A percentile compares a stretch with the other conserved stretches of the same genome.
phyloP scores from a whole-genome alignment of 2,113 vertebrate genomes.

The Danionella cerebrum region DNA sequence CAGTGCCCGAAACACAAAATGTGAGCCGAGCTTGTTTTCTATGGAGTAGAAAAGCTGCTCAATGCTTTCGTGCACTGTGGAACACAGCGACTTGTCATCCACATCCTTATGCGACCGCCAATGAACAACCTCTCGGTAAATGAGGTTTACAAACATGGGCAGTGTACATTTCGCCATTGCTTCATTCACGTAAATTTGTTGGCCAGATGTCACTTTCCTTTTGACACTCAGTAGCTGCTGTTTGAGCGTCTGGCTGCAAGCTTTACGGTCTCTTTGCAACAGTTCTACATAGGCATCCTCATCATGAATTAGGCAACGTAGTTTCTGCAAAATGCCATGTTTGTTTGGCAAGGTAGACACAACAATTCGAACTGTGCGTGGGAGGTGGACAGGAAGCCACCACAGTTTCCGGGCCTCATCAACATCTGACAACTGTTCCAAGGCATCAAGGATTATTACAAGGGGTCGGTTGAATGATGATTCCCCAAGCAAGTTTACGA shows the following conservation, averaged over 20 bases:
- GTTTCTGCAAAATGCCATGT: conserved; percentile 91
- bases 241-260: conserved; percentile 95
- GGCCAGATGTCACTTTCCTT: conserved; percentile 95
- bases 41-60: conserved; percentile 93
- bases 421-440: conserved; percentile 86
- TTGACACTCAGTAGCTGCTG: conserved; percentile 88
- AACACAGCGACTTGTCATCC: conserved; percentile 84
- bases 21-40: conserved; percentile 82
- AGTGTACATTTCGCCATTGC: conserved; percentile 92
- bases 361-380: conserved; percentile 85
- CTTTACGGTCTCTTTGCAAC: conserved; percentile 82
- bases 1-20: conserved; percentile 84
- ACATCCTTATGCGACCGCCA: conserved; percentile 98
- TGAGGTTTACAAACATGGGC: conserved; percentile 97
- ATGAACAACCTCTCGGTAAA: conserved; percentile 87
- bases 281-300: conserved; percentile 87
- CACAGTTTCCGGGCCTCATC: conserved; percentile 93
- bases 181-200: conserved; percentile 97
- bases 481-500: conserved; percentile 89
- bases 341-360: conserved; percentile 96
- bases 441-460: conserved; percentile 85
- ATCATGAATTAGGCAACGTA: conserved; percentile 84
- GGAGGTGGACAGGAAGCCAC: conserved; percentile 94
- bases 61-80: conserved; percentile 94
- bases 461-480: conserved; percentile 86